Percentiles rank a stretch among this genome's conserved stretches.
phyloP scores from a whole-genome alignment of 1,140 invertebrate species.

The Odontomachus brunneus region DNA sequence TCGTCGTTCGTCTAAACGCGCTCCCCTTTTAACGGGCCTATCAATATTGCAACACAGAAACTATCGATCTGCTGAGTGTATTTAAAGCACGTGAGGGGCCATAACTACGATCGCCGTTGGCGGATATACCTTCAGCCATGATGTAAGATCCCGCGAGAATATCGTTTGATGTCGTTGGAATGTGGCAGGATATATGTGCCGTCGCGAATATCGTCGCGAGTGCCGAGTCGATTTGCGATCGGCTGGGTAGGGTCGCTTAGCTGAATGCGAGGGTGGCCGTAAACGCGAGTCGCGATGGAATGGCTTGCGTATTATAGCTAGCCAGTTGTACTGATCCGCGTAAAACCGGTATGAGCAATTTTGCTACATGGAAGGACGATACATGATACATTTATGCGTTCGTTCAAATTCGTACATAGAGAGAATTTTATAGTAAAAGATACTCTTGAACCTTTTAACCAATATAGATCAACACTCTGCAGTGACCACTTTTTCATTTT shows the following conservation, averaged over 20 bases:
- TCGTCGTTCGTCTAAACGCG: constrained; percentile 10
- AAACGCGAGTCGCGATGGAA: not conserved
- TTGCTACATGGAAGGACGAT: not conserved
- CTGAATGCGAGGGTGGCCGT: not conserved
- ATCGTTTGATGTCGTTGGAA: not conserved
- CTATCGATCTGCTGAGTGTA: constrained; percentile 67
- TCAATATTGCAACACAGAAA: constrained; percentile 63
- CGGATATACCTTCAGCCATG: constrained; percentile 20
- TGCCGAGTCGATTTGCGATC: not conserved
- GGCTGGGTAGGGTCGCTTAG: not conserved
- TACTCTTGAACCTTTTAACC: too few relatives aligned
- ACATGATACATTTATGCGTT: not conserved
- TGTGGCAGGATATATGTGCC: not conserved
- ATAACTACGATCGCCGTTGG: constrained; percentile 51
- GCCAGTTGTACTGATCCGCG: not conserved
- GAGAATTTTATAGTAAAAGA: too few relatives aligned
- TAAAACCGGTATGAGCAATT: not conserved
- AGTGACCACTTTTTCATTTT: too few relatives aligned
- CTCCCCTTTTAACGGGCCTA: constrained; percentile 29
- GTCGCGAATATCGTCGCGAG: not conserved
- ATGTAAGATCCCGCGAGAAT: constrained; percentile 17
- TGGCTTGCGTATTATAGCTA: not conserved
- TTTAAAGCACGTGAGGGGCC: constrained; percentile 60
- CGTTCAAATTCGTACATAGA: too few relatives aligned
- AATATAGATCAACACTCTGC: too few relatives aligned